Conservation (phyloP, 2,797 vertebrate species). For the Sorex maritimensis region DNA sequence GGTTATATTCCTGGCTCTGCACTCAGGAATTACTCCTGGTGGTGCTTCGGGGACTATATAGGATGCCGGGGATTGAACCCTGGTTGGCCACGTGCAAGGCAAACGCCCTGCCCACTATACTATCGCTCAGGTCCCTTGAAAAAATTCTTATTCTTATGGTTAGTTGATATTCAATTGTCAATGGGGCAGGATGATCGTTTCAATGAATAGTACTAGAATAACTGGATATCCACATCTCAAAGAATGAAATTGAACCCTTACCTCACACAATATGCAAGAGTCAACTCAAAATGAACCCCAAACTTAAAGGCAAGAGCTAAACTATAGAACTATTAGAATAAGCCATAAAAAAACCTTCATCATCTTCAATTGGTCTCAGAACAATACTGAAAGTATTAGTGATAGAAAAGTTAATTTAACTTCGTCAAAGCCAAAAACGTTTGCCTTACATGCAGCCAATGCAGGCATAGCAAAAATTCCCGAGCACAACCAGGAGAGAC, state of each 20-base stretch:
- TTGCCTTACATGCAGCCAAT: too few relatives aligned
- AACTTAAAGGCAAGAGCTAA: background rate
- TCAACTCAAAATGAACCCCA: slow-evolving; percentile 1
- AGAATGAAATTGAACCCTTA: background rate
- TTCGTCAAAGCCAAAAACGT: background rate
- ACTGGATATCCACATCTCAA: background rate
- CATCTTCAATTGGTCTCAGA: slow-evolving; percentile 7
- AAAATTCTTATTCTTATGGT: background rate
- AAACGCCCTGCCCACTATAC: too few relatives aligned
- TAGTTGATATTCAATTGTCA: slow-evolving; percentile 13
- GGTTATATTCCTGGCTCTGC: too few relatives aligned
- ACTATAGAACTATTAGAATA: background rate
- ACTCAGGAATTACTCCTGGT: too few relatives aligned
- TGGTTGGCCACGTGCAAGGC: too few relatives aligned
- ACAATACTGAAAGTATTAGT: background rate
- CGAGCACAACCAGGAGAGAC: too few relatives aligned
- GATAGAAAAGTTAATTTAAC: background rate
- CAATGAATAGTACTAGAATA: background rate
- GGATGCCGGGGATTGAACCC: too few relatives aligned
- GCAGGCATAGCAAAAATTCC: too few relatives aligned
- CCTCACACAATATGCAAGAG: background rate
- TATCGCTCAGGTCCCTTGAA: background rate
- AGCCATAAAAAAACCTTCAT: slow-evolving; percentile 23
- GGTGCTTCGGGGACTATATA: too few relatives aligned
- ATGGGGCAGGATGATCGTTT: background rate